Conservation (phyloP, 2,797 vertebrate species). For the Sus cebifrons region DNA sequence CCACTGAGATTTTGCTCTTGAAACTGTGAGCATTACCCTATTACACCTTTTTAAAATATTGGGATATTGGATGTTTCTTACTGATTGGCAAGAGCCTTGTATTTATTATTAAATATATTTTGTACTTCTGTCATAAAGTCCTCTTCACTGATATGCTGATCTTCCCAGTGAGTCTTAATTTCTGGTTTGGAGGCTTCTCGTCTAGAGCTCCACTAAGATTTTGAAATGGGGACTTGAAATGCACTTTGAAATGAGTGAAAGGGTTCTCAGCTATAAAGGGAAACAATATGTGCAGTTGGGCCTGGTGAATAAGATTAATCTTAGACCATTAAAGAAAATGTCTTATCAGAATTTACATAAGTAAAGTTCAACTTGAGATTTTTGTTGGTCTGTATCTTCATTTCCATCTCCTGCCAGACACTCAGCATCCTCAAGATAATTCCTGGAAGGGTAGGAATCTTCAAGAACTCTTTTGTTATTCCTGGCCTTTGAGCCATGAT, state of each 20-base stretch:
- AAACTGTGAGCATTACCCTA: not conserved
- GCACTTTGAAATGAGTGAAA: not conserved
- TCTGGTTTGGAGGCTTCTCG: constrained; percentile 1
- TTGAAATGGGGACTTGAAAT: constrained; percentile 39
- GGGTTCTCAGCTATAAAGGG: not conserved
- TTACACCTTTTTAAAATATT: not conserved
- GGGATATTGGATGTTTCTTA: not conserved
- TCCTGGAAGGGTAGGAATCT: not conserved
- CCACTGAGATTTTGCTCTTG: not conserved
- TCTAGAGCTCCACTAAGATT: not conserved
- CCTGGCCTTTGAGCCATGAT: not conserved
- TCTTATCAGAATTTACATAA: not conserved
- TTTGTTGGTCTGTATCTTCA: not conserved
- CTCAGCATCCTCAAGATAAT: not conserved
- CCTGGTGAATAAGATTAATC: not conserved
- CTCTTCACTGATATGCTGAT: not conserved
- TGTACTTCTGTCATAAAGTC: constrained; percentile 2
- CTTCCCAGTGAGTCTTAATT: not conserved
- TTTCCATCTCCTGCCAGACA: not conserved
- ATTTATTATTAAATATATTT: constrained; percentile 30
- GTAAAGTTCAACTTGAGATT: not conserved
- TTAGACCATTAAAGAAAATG: not conserved
- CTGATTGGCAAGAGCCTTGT: not conserved
- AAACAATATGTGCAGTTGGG: not conserved
- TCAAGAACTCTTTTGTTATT: not conserved